phyloP scores from a whole-genome alignment of 2,888 invertebrate genomes.

The Epistrophe eligans region DNA sequence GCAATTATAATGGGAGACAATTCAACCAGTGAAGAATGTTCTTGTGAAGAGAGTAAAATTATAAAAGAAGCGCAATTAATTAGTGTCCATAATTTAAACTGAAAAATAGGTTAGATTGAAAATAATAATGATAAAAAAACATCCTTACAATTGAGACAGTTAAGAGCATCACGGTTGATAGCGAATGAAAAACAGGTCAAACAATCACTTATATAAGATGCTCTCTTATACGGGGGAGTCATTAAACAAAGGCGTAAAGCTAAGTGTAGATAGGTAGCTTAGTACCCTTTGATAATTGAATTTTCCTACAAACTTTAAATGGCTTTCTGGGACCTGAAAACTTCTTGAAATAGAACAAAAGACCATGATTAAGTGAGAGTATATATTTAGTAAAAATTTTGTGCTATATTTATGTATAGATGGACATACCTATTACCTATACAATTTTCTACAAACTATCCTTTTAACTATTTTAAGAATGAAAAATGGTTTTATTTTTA shows the following conservation, averaged over 20 bases:
- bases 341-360: not conserved
- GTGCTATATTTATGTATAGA: not conserved
- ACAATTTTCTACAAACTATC: not conserved
- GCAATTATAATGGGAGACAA: conserved; percentile 42
- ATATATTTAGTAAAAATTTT: not conserved
- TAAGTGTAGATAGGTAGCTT: conserved; percentile 23
- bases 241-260: not conserved
- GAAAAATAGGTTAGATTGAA: conserved; percentile 26
- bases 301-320: conserved; percentile 5
- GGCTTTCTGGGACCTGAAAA: not conserved
- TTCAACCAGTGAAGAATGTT: conserved; percentile 26
- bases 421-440: too few relatives aligned
- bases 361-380: not conserved
- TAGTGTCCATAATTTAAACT: conserved; percentile 50
- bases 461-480: conserved; percentile 1
- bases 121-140: not conserved
- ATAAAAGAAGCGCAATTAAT: conserved; percentile 42
- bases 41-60: not conserved
- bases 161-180: not conserved
- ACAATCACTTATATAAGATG: conserved; percentile 7
- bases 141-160: conserved; percentile 7
- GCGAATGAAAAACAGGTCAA: conserved; percentile 20
- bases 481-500: not conserved
- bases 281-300: conserved; percentile 44
- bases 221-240: not conserved